These are phyloP conservation scores for Corythornis vintsioides DNA, from an alignment of 2,113 vertebrate species.

Conservation along the genomic window DNA sequence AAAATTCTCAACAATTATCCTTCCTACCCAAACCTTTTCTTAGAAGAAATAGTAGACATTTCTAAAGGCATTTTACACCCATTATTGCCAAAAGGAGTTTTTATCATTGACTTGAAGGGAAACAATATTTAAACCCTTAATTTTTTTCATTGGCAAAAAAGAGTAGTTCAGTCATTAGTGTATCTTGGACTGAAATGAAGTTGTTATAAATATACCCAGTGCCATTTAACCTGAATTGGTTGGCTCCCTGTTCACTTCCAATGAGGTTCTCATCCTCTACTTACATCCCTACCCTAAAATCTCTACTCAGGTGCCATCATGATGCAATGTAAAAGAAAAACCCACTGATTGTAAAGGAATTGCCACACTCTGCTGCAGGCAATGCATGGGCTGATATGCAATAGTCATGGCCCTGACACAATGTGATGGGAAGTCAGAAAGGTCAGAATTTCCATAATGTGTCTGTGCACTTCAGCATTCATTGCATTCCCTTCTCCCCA, in stretches of 20 bases:
- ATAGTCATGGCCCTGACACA: neutral
- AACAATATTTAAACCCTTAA: neutral
- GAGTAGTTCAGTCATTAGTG: rapidly evolving
- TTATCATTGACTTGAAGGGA: neutral
- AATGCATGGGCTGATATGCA: neutral
- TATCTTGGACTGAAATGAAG: neutral
- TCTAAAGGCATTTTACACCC: conserved; percentile 2
- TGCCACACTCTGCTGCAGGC: neutral
- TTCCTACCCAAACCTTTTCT: conserved; percentile 40
- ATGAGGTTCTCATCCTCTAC: neutral
- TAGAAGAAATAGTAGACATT: conserved; percentile 10
- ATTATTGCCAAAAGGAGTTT: neutral
- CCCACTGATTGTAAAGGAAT: neutral
- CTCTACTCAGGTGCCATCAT: neutral
- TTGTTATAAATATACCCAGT: neutral
- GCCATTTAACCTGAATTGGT: neutral
- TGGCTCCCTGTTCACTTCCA: neutral
- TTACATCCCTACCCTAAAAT: neutral
- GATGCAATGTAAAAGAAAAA: neutral
- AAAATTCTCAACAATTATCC: neutral
- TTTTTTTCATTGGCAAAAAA: neutral
- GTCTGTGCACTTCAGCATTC: neutral
- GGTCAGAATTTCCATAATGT: neutral
- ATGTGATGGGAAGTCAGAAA: neutral
- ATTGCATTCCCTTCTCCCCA: neutral